Conservation (phyloP, 2,113 vertebrate species). For the Melanostigma gelatinosum region DNA sequence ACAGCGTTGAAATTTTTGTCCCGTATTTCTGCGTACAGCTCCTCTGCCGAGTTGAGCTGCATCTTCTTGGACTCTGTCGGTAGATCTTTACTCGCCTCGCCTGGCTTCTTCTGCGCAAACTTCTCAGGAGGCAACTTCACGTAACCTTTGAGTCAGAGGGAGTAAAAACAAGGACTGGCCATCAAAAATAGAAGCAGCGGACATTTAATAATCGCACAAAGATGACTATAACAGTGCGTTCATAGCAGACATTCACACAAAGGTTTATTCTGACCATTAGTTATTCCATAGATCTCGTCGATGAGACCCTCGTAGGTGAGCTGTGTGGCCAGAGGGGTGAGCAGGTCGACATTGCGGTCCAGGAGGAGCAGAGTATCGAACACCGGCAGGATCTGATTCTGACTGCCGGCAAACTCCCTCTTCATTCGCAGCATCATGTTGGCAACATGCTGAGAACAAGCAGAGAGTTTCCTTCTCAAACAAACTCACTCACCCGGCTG, state of each 20-base stretch:
- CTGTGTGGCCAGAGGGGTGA: constrained; percentile 94
- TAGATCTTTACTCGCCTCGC: constrained; percentile 91
- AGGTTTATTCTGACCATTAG: constrained; percentile 86
- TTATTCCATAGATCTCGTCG: constrained; percentile 96
- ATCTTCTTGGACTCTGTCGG: constrained; percentile 96
- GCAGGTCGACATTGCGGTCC: constrained; percentile 94
- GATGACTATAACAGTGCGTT: neutral
- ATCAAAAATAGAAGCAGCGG: neutral
- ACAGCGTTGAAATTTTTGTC: constrained; percentile 99
- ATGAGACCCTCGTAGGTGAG: constrained; percentile 98
- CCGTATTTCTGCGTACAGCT: constrained; percentile 95
- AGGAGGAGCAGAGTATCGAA: constrained; percentile 94
- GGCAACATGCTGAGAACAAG: constrained; percentile 89
- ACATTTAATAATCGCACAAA: neutral
- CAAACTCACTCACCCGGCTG: neutral
- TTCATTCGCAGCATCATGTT: constrained; percentile 99
- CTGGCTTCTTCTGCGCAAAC: constrained; percentile 94
- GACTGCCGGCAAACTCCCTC: constrained; percentile 94
- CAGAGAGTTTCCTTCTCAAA: neutral
- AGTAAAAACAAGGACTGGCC: neutral
- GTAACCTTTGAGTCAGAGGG: constrained; percentile 81
- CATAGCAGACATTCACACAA: neutral
- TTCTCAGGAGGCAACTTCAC: constrained; percentile 98
- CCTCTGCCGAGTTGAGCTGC: constrained; percentile 96
- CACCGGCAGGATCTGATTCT: constrained; percentile 92